These are phyloP conservation scores for Unio delphinus DNA, from an alignment of 2,888 invertebrate genomes.

Conservation along the genomic window DNA sequence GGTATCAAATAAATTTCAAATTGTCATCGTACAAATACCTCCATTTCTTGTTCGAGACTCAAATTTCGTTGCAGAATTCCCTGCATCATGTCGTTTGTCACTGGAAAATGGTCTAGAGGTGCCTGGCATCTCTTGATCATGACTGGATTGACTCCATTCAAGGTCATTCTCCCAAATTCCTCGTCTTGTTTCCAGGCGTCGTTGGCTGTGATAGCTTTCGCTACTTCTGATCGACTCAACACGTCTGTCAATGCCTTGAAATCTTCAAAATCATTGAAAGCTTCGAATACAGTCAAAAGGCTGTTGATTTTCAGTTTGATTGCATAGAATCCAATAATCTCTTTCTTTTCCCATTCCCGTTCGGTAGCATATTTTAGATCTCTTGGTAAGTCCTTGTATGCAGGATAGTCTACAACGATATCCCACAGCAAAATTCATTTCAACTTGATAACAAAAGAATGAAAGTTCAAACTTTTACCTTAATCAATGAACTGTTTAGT, in stretches of 20 bases:
- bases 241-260: conserved; percentile 23
- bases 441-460: too few relatives aligned
- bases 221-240: conserved; percentile 16
- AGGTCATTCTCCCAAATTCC: conserved; percentile 28
- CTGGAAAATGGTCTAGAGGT: conserved; percentile 21
- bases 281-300: conserved; percentile 18
- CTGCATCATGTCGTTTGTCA: conserved; percentile 25
- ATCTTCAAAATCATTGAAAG: conserved; percentile 29
- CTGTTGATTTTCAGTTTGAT: conserved; percentile 28
- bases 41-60: conserved; percentile 28
- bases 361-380: conserved; percentile 26
- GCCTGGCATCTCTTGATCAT: conserved; percentile 12
- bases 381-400: conserved; percentile 22
- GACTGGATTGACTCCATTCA: conserved; percentile 25
- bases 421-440: too few relatives aligned
- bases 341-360: conserved; percentile 27
- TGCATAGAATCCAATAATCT: conserved; percentile 18
- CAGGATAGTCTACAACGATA: conserved; percentile 13
- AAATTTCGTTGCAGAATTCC: conserved; percentile 20
- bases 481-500: too few relatives aligned
- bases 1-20: too few relatives aligned
- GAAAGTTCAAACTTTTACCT: too few relatives aligned
- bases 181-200: conserved; percentile 29
- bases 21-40: conserved; percentile 9
- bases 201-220: conserved; percentile 14